Percentiles rank a stretch among this genome's conserved stretches.
Conservation (phyloP, 2,797 vertebrate genomes). For the Malurus leucopterus region DNA sequence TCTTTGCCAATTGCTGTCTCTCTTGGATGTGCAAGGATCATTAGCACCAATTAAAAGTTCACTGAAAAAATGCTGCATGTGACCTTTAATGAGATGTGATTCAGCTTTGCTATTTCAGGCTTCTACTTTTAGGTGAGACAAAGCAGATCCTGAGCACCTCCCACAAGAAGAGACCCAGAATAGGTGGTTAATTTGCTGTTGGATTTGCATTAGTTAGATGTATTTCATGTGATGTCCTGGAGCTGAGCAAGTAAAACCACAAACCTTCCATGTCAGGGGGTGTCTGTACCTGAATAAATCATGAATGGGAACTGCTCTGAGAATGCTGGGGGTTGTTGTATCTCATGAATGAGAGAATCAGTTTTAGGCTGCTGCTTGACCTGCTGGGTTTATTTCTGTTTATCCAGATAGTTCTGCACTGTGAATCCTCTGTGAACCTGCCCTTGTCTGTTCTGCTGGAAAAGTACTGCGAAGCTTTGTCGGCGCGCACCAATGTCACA, state of each 20-base stretch:
- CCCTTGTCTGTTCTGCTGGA: conserved; percentile 63
- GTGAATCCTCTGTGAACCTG: conserved; percentile 55
- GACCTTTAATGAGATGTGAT: background rate
- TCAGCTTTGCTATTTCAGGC: background rate
- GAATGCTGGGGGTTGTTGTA: background rate
- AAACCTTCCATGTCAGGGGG: background rate
- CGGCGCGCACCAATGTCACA: conserved; percentile 66
- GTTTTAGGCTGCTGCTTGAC: background rate
- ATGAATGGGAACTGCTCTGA: background rate
- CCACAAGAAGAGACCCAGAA: background rate
- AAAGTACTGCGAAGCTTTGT: conserved; percentile 70
- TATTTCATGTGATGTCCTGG: background rate
- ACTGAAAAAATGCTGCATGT: background rate
- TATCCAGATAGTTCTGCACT: conserved; percentile 59
- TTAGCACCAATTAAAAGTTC: background rate
- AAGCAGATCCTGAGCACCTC: background rate
- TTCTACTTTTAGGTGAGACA: background rate
- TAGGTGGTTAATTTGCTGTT: background rate
- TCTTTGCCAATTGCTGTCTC: background rate
- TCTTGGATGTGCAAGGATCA: background rate
- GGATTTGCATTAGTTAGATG: background rate
- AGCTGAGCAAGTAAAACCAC: background rate
- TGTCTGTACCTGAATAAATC: background rate
- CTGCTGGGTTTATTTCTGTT: background rate
- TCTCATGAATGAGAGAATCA: background rate